A percentile compares a stretch with the other conserved stretches of the same genome.
Evolutionary conservation across 2,113 vertebrate genomes (phyloP).

Genomic region (Rhinoptilus africanus): DNA sequence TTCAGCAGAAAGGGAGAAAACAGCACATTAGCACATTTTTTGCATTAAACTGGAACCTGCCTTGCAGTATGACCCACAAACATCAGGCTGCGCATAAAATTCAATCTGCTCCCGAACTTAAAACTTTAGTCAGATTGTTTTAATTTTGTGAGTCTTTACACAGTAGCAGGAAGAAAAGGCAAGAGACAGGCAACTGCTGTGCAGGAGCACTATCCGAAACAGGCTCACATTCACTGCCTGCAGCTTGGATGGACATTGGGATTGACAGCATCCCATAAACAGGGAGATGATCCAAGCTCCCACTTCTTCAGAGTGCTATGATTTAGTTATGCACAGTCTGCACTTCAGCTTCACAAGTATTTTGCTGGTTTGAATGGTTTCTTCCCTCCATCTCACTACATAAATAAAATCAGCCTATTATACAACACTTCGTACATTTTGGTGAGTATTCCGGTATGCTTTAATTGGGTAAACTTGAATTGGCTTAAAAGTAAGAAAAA

Average conservation of each 20-base stretch:
- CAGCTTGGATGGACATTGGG: neutral
- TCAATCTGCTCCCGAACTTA: neutral
- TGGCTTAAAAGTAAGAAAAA: neutral
- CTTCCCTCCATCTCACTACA: neutral
- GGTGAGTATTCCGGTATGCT: neutral
- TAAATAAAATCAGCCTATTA: neutral
- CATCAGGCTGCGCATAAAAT: fast-evolving
- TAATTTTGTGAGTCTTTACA: neutral
- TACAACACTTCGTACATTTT: neutral
- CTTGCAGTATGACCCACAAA: neutral
- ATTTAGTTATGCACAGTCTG: neutral
- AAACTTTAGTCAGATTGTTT: neutral
- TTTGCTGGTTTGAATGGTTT: neutral
- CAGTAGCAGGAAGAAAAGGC: neutral
- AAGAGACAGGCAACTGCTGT: neutral
- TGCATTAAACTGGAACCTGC: neutral
- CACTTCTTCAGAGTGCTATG: fast-evolving
- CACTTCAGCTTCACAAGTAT: neutral
- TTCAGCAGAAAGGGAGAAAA: neutral
- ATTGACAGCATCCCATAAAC: neutral
- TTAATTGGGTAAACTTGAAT: neutral
- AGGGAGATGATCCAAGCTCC: neutral
- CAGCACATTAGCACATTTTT: neutral
- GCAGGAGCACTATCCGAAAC: neutral
- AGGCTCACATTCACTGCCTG: fast-evolving